phyloP scores from a whole-genome alignment of 2,113 vertebrate species.

The Percopsis transmontana region DNA sequence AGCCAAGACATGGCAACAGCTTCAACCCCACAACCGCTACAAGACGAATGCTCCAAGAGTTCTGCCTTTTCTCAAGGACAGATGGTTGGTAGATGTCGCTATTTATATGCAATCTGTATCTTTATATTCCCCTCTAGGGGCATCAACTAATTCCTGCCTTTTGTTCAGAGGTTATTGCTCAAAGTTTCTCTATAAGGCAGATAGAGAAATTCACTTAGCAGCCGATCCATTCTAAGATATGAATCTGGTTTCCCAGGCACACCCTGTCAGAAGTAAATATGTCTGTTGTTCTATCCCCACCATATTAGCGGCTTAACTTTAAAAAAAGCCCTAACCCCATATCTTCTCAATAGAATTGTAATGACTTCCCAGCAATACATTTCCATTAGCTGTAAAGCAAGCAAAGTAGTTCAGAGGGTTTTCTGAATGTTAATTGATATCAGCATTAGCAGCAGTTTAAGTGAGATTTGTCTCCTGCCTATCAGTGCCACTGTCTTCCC shows the following conservation, averaged over 20 bases:
- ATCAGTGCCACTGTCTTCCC: neutral
- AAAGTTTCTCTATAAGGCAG: constrained; percentile 53
- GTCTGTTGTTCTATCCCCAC: constrained; percentile 57
- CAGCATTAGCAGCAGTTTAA: neutral
- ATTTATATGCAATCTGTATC: constrained; percentile 41
- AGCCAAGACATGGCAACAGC: neutral
- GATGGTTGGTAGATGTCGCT: constrained; percentile 22
- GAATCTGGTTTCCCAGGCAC: constrained; percentile 60
- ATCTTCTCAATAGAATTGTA: constrained; percentile 46
- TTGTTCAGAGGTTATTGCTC: constrained; percentile 65
- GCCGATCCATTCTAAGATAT: constrained; percentile 60
- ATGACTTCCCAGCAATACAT: constrained; percentile 31
- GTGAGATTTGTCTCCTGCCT: neutral
- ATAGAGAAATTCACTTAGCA: constrained; percentile 72
- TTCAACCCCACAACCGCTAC: neutral
- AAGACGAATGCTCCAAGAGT: constrained; percentile 25
- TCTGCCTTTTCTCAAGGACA: constrained; percentile 47
- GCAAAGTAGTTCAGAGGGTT: constrained; percentile 13
- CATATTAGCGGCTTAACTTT: constrained; percentile 58
- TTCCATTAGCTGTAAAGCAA: constrained; percentile 22
- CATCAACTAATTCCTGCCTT: constrained; percentile 47
- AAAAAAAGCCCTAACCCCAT: constrained; percentile 14
- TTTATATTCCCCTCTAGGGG: constrained; percentile 15
- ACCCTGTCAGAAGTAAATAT: constrained; percentile 60
- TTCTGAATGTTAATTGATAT: constrained; percentile 33